Base-by-base conservation (phyloP, 2,888 invertebrate genomes). In the Campopleginae sp. region DNA sequence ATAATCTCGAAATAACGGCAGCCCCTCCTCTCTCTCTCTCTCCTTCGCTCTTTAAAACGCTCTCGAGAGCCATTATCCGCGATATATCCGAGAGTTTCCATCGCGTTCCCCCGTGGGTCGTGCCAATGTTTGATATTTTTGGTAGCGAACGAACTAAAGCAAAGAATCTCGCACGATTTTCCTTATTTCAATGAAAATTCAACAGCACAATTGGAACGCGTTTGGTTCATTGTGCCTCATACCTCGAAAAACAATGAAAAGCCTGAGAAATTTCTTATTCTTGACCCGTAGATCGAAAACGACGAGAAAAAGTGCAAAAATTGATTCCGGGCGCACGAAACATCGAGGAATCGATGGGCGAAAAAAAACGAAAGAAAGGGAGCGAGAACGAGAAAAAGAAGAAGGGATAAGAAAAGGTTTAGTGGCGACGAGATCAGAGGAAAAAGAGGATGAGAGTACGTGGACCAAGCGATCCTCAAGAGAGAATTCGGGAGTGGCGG, bases 1-100 rank as follows among this genome's bases (percentile, higher is more conserved):
- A 91, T 91, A 91, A 92, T 92, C 91, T 92, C 90, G 89, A 92
- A 92, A 92, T 92, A 92, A 91, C 91, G 89, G 87, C 86, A 87
- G 87, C 88, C 87, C 80, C 51, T 76, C 75, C 65, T 48, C 33
- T 63, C 66, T 68, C 68, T 72, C 65, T 71, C 76, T 61, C 76
- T 74, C 76, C 61, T 72, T 61, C 74, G 68, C 84, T 70, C 77
- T n/a, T 68, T 23, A 19, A 48, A 71, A 44, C 58, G 42, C 76
- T 76, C 63, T 80, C 75, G 58, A 71, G n/a, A 74, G 65, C 75
- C 74, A 86, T 86, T 84, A 85, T 87, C 88, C 86, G 74, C 82
- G 65, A 27, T 74, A 68, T 70, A 44, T 81, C 58, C 31, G n/a
- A 58, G 58, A 58, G 66, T 80, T n/a, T 72, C 80, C 27, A 51